Base-by-base conservation (phyloP, 2,113 vertebrate species). In the Phycodurus eques region DNA sequence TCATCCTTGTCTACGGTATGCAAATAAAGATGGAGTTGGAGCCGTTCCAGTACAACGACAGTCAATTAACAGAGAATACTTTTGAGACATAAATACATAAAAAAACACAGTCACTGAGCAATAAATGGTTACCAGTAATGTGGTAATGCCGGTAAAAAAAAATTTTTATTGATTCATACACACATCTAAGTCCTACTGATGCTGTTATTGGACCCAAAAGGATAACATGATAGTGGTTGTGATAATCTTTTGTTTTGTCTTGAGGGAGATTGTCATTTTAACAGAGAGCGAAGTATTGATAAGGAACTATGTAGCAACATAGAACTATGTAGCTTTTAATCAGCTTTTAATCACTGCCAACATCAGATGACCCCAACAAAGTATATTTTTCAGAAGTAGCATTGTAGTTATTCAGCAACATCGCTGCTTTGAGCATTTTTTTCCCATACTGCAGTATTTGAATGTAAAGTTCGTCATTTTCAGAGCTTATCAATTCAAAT, bases 301-400 rank as follows among this genome's bases (percentile, higher is more conserved):
- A 72, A 83, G 72, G 74, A 88, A 78, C 77, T 82, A 80, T 83
- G 74, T 53, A 64, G 67, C 27, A 27, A 27, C n/a, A n/a, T n/a
- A n/a, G n/a, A n/a, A n/a, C n/a, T n/a, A n/a, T n/a, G n/a, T n/a
- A n/a, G n/a, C n/a, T n/a, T n/a, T n/a, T n/a, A n/a, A n/a, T n/a
- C n/a, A n/a, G 12, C 4, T 8, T 53, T 20, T 8, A 84, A 12
- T 73, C 68, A 64, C 84, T 81, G 82, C 81, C 84, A 69, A 47
- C 35, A 71, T 27, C 90, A 89, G 91, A 84, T 90, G 90, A 90
- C 76, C 65, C 70, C 66, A 74, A 46, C 59, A 44, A 79, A 83
- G 79, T 68, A 60, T 75, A 81, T 81, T 82, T 83, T 74, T 72
- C 69, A 70, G 69, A 12, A 54, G 42, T 53, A 33, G 44, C 44